phyloP scores from a whole-genome alignment of 2,888 invertebrate species.

The Drosophila cracens region DNA sequence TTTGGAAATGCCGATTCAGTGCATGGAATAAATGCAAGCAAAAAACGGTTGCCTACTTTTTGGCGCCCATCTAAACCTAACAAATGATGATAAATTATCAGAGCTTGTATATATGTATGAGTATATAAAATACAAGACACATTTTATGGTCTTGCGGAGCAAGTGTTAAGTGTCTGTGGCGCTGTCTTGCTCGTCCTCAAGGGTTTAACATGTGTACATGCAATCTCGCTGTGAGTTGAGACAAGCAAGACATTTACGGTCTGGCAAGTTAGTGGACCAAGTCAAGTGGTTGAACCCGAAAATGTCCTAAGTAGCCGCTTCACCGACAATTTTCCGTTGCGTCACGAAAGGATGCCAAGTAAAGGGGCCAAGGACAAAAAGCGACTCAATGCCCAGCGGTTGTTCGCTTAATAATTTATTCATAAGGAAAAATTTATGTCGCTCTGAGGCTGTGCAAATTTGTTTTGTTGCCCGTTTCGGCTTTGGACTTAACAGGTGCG shows the following conservation, averaged over 20 bases:
- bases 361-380: slow-evolving; percentile 8
- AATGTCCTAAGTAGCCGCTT: slow-evolving; percentile 40
- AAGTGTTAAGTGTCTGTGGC: slow-evolving; percentile 51
- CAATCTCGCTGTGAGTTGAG: slow-evolving; percentile 17
- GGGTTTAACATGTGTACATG: slow-evolving; percentile 39
- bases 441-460: slow-evolving; percentile 60
- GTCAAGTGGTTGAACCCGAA: slow-evolving; percentile 51
- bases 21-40: neutral
- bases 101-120: neutral
- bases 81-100: slow-evolving; percentile 51
- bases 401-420: slow-evolving; percentile 71
- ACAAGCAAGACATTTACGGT: slow-evolving; percentile 31
- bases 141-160: slow-evolving; percentile 42
- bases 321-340: slow-evolving; percentile 11
- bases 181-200: slow-evolving; percentile 23
- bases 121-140: slow-evolving; percentile 22
- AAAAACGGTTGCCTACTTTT: slow-evolving; percentile 25
- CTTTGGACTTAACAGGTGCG: slow-evolving; percentile 54
- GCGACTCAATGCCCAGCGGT: slow-evolving; percentile 39
- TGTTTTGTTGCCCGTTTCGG: slow-evolving; percentile 57
- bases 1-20: neutral
- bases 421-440: slow-evolving; percentile 75
- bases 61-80: neutral
- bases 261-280: slow-evolving; percentile 27
- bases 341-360: slow-evolving; percentile 1